phyloP scores from a whole-genome alignment of 2,113 vertebrate genomes.

The Condylura cristata region DNA sequence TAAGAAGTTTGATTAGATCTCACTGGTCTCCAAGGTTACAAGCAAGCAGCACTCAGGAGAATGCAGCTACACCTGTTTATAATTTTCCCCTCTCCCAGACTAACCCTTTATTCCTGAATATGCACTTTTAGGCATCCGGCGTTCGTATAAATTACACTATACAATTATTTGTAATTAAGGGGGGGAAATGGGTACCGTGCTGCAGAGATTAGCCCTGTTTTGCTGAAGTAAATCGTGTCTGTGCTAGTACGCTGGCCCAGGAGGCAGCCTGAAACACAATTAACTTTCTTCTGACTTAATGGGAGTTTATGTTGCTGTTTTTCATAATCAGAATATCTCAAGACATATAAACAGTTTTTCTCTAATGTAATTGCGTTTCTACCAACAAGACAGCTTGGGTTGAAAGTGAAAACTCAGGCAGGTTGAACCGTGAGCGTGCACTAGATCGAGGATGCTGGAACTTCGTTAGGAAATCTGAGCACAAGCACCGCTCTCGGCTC shows the following conservation, averaged over 20 bases:
- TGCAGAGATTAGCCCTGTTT: conserved; percentile 13
- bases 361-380: conserved; percentile 33
- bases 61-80: conserved; percentile 9
- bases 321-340: conserved; percentile 70
- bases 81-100: background rate
- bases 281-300: conserved; percentile 58
- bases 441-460: background rate
- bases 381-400: conserved; percentile 37
- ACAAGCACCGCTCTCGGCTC: background rate
- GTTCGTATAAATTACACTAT: conserved; percentile 48
- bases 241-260: background rate
- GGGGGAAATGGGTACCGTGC: conserved; percentile 1
- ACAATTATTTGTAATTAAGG: conserved; percentile 71
- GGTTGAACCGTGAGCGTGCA: background rate
- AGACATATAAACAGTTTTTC: conserved; percentile 61
- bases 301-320: conserved; percentile 61
- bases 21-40: background rate
- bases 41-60: background rate
- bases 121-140: background rate
- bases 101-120: conserved; percentile 41
- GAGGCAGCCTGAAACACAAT: conserved; percentile 34
- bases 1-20: conserved; percentile 37
- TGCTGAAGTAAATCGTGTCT: background rate
- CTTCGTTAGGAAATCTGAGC: background rate
- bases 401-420: conserved; percentile 15